Evolutionary conservation across 1,140 invertebrate species (phyloP).

Genomic region (Himalopsyche phryganea): DNA sequence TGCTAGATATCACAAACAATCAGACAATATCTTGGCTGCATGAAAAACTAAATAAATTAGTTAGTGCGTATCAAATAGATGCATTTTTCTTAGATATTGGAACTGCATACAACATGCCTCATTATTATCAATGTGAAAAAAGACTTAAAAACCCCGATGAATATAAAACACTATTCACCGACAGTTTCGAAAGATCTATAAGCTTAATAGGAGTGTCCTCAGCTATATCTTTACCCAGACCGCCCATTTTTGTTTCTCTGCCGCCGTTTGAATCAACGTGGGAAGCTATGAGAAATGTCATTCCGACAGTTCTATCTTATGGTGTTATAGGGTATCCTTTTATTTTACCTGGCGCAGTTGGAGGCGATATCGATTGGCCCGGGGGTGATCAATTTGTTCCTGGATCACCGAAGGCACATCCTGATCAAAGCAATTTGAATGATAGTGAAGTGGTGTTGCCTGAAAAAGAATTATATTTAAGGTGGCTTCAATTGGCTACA

Average conservation of each 20-base stretch:
- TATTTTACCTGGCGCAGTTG: slow-evolving; percentile 88
- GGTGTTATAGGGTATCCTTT: slow-evolving; percentile 89
- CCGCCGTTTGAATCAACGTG: slow-evolving; percentile 84
- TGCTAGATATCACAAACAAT: slow-evolving; percentile 82
- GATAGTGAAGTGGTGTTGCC: slow-evolving; percentile 63
- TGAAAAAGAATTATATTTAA: slow-evolving; percentile 83
- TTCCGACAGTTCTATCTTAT: slow-evolving; percentile 82
- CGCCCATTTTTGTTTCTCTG: slow-evolving; percentile 82
- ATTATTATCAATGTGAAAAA: slow-evolving; percentile 74
- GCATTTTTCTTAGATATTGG: slow-evolving; percentile 90
- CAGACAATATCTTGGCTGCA: slow-evolving; percentile 75
- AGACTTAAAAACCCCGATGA: slow-evolving; percentile 74
- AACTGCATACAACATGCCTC: slow-evolving; percentile 81
- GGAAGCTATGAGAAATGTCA: slow-evolving; percentile 80
- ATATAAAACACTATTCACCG: slow-evolving; percentile 72
- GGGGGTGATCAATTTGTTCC: slow-evolving; percentile 53
- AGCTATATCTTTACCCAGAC: slow-evolving; percentile 74
- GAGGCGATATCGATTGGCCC: slow-evolving; percentile 72
- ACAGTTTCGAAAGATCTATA: slow-evolving; percentile 60
- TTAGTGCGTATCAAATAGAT: slow-evolving; percentile 74
- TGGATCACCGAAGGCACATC: slow-evolving; percentile 39
- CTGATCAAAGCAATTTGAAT: slow-evolving; percentile 43
- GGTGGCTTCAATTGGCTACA: slow-evolving; percentile 92
- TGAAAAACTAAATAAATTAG: slow-evolving; percentile 66
- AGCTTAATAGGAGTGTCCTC: slow-evolving; percentile 79